Conservation (phyloP, 2,888 invertebrate species). For the Thecocarcelia acutangulata region DNA sequence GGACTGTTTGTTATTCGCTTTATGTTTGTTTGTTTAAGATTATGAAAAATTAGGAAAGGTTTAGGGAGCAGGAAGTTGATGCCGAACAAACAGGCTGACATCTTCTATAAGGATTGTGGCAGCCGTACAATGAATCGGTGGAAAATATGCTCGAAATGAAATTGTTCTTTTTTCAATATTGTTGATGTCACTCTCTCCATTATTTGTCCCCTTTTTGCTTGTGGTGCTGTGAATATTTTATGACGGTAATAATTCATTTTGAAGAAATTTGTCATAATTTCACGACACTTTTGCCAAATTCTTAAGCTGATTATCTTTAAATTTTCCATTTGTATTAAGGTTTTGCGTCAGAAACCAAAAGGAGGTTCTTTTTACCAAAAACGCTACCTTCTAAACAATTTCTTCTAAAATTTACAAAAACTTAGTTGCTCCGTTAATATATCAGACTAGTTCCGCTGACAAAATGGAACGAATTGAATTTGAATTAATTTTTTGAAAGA, state of each 20-base stretch:
- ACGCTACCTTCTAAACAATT: no score
- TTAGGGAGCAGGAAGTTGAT: neutral
- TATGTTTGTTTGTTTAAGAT: constrained; percentile 13
- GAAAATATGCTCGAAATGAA: neutral
- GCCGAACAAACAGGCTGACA: constrained; percentile 13
- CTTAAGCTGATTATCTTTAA: constrained; percentile 15
- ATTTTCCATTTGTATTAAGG: neutral
- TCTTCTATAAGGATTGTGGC: neutral
- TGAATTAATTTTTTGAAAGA: no score
- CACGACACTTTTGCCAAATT: constrained; percentile 31
- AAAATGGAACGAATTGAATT: no score
- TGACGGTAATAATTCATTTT: constrained; percentile 77
- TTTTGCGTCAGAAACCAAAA: no score
- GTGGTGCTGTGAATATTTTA: constrained; percentile 52
- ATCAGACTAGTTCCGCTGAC: no score
- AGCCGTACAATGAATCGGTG: neutral
- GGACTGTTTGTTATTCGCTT: neutral
- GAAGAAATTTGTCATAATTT: constrained; percentile 64
- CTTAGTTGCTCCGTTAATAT: no score
- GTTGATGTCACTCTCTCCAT: neutral
- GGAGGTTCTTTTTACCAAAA: no score
- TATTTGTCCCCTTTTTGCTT: neutral
- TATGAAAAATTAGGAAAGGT: constrained; percentile 22
- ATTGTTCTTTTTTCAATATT: neutral
- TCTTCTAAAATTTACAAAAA: no score